Conservation (phyloP, 2,888 invertebrate genomes). For the Hermaeophaga mercurialis region DNA sequence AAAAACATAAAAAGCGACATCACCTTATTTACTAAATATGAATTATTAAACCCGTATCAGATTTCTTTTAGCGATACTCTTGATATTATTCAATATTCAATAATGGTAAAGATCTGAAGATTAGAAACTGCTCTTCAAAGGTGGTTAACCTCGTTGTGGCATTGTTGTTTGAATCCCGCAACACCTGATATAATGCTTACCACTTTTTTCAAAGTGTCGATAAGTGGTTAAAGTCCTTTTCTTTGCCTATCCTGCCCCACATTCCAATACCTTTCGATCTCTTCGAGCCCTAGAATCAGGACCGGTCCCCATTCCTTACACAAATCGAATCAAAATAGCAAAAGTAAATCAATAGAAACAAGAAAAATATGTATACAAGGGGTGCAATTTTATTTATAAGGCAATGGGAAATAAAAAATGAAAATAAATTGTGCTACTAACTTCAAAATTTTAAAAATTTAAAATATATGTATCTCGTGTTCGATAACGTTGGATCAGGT, state of each 20-base stretch:
- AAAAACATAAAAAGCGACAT: neutral
- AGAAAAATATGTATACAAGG: no score
- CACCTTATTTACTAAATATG: constrained; percentile 12
- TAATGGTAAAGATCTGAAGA: constrained; percentile 41
- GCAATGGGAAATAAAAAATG: no score
- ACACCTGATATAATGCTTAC: constrained; percentile 40
- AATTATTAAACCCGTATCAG: constrained; percentile 25
- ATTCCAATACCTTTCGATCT: constrained; percentile 36
- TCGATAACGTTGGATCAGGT: no score
- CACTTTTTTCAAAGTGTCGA: constrained; percentile 41
- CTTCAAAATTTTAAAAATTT: no score
- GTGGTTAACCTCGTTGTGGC: constrained; percentile 37
- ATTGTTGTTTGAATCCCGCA: constrained; percentile 37
- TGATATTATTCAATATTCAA: constrained; percentile 27
- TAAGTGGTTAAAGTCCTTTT: constrained; percentile 34
- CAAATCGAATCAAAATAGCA: no score
- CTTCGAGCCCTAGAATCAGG: constrained; percentile 19
- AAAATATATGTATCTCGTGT: no score
- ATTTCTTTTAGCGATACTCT: constrained; percentile 23
- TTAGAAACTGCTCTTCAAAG: constrained; percentile 35
- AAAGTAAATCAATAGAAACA: no score
- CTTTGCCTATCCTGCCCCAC: constrained; percentile 21
- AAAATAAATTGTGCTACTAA: no score
- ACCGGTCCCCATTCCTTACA: no score
- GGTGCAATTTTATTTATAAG: no score